phyloP scores from a whole-genome alignment of 2,113 vertebrate species.

The Chauna torquata region DNA sequence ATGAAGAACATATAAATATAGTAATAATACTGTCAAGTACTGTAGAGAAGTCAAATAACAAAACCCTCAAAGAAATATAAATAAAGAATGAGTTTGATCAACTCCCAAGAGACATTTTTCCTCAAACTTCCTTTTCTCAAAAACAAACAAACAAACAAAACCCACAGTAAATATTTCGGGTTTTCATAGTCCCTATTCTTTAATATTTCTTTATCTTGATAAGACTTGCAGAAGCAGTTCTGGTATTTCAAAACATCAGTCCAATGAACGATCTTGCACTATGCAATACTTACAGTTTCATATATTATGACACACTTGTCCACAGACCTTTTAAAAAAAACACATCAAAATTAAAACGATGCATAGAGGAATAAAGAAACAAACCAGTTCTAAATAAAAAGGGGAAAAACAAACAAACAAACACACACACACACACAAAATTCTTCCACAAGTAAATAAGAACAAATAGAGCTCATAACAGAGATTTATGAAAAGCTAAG shows the following conservation, averaged over 20 bases:
- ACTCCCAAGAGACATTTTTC: not conserved
- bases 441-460: not conserved
- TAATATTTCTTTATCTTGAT: not conserved
- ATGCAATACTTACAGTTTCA: constrained; percentile 81
- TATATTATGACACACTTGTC: constrained; percentile 86
- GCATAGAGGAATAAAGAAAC: not conserved
- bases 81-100: not conserved
- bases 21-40: not conserved
- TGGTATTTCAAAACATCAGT: not conserved
- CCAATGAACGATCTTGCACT: not conserved
- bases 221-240: not conserved
- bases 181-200: not conserved
- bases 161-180: not conserved
- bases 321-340: constrained; percentile 83
- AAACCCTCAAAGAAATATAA: not conserved
- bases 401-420: not conserved
- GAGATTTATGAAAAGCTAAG: not conserved
- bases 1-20: not conserved
- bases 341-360: not conserved
- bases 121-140: not conserved
- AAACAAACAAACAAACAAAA: not conserved
- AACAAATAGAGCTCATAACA: not conserved
- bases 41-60: not conserved
- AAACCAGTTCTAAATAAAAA: not conserved
- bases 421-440: not conserved